Evolutionary conservation across 2,888 invertebrate genomes (phyloP).

Genomic region (Darwinula stevensoni): DNA sequence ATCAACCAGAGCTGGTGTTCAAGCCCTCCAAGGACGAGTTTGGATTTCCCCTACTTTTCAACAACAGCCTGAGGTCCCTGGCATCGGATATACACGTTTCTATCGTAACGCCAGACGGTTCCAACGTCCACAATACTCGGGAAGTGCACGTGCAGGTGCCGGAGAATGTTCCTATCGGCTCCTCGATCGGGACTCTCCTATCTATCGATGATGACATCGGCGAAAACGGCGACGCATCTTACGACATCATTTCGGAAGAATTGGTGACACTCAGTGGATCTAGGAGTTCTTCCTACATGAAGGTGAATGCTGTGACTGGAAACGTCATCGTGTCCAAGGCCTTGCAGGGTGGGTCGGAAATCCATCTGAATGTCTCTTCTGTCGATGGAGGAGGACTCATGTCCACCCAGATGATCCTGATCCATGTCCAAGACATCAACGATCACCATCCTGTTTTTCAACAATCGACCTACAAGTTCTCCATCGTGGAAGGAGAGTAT

Average conservation of each 20-base stretch:
- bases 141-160: too few relatives aligned
- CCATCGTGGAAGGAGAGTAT: conserved; percentile 23
- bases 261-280: not conserved
- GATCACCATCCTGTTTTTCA: conserved; percentile 55
- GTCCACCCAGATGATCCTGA: conserved; percentile 33
- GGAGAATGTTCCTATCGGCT: conserved; percentile 12
- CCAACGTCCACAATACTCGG: too few relatives aligned
- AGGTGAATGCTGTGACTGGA: conserved; percentile 41
- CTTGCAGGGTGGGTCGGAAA: conserved; percentile 8
- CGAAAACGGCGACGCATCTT: conserved; percentile 35
- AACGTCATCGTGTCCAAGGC: conserved; percentile 31
- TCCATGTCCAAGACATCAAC: conserved; percentile 35
- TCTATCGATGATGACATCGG: conserved; percentile 42
- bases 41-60: too few relatives aligned
- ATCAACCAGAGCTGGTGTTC: too few relatives aligned
- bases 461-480: conserved; percentile 17
- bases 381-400: conserved; percentile 39
- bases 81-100: too few relatives aligned
- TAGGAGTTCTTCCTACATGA: not conserved
- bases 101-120: too few relatives aligned
- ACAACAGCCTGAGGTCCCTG: too few relatives aligned
- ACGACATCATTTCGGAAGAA: conserved; percentile 30
- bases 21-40: too few relatives aligned
- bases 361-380: conserved; percentile 35
- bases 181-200: conserved; percentile 18